phyloP scores from a whole-genome alignment of 2,113 vertebrate species.

The Labrus mixtus region DNA sequence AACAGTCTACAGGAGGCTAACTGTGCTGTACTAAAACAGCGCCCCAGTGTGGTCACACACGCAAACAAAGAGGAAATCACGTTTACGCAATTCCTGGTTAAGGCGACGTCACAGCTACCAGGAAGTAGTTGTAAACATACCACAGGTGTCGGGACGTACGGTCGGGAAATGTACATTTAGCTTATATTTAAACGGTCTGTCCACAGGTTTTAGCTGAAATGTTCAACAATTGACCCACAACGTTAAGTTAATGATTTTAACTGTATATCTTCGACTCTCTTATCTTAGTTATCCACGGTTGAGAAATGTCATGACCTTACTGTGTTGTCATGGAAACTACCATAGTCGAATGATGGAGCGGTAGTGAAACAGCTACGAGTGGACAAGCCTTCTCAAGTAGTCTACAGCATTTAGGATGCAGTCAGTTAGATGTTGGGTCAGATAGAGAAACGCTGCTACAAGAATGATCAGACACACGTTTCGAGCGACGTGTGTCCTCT shows the following conservation, averaged over 20 bases:
- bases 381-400: too few relatives aligned
- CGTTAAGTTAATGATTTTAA: background rate
- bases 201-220: background rate
- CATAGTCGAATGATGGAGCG: background rate
- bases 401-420: too few relatives aligned
- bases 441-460: background rate
- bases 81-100: constrained; percentile 38
- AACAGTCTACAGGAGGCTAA: background rate
- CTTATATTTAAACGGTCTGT: background rate
- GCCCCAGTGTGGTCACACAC: constrained; percentile 24
- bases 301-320: background rate
- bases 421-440: background rate
- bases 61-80: constrained; percentile 17
- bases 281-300: background rate
- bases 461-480: constrained; percentile 24
- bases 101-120: background rate
- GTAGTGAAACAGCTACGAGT: background rate
- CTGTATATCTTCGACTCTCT: background rate
- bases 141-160: too few relatives aligned
- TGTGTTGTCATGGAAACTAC: background rate
- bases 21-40: constrained; percentile 18
- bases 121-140: background rate
- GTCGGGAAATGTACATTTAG: background rate
- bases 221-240: background rate
- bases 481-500: constrained; percentile 10